Evolutionary conservation across 1,140 invertebrate species (phyloP), one percentile per base, ranked within the genome.

Genomic region (Subanguina moxae): DNA sequence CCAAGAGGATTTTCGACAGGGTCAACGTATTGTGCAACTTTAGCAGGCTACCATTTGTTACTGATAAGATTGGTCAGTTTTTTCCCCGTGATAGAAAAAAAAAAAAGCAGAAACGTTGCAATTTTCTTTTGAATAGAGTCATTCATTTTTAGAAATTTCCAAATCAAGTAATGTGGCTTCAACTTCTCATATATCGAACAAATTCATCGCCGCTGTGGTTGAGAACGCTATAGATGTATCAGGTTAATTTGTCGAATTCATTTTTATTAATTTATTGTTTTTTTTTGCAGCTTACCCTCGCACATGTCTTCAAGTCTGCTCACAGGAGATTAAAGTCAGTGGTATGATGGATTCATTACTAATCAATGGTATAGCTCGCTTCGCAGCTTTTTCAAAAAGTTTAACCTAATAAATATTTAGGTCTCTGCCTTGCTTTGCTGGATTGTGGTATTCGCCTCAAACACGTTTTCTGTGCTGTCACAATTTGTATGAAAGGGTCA

Each of bases 361-460:
- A 17, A 28, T 70, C 15, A 70, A 70, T 56, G 42, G 32, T 25
- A 17, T 70, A 21, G 58, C 27, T 38, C 3, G 32, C 3, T 52
- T 52, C 8, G 3, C 17, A 15, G 23, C 8, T 21, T 8, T 52
- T 45, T 45, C 11, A 13, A 45, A 13, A 45, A 52, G 23, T 52
- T 52, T 5, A 7, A 52, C 48, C n/a, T 13, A 52, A 7, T 52
- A 15, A 7, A 7, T 19, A 7, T 52, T 52, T 15, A 52, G 23
- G 48, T 52, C n/a, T 52, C 23, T 64, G 58, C 57, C 28, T 73
- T 38, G 75, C 74, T 7, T 38, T 73, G 23, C 48, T 73, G n/a
- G 72, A 73, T 27, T 59, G 73, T 58, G 72, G 74, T 7, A 64
- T 73, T 45, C 65, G 61, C 21, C 63, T 73, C 73, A 43, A 68